Evolutionary conservation across 2,113 vertebrate genomes (phyloP), one percentile per base, ranked within the genome.

Genomic region (Sebastes fasciatus): DNA sequence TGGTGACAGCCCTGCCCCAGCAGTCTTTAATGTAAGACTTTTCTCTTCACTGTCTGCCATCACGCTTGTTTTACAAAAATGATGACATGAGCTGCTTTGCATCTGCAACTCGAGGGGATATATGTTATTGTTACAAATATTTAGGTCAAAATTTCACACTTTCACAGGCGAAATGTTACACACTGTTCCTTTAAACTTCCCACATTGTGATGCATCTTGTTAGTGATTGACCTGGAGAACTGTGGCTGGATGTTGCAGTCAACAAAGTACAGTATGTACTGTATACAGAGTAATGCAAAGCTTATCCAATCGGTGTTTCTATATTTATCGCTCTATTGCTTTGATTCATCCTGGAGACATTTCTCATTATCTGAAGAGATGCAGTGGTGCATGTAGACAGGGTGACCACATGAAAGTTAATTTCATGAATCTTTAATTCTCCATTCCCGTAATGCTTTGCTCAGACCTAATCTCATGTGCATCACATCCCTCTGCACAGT

Each of bases 11-110:
- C 48, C 91, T 6, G 19, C 92, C 93, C 51, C 94, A 88, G 49
- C 76, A 8, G 91, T 93, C 0, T 97, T 97, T 83, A 96, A 97
- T 77, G 98, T 98, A 95, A 97, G 97, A 74, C 1, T 67, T 42
- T 23, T 68, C 10, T 64, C 75, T 48, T 77, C 26, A 74, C 34
- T 64, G 23, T 64, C 67, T n/a, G 49, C 34, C 23, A 74, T 26
- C 51, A 61, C 0, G 1, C 8, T 76, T 52, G 19, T 57, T 72
- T 42, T 57, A 21, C 11, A 66, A 70, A 82, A 74, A 1, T 57
- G 1, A 77, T 51, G n/a, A 2, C 64, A 66, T 60, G 5, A 76
- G 45, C 17, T 68, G 51, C 8, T 3, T 71, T 8, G 3, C 23
- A 57, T 65, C 7, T 10, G 34, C 12, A 60, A n/a, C 54, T 26